Base-by-base conservation (phyloP, 2,888 invertebrate species). In the Perithous albicinctus region DNA sequence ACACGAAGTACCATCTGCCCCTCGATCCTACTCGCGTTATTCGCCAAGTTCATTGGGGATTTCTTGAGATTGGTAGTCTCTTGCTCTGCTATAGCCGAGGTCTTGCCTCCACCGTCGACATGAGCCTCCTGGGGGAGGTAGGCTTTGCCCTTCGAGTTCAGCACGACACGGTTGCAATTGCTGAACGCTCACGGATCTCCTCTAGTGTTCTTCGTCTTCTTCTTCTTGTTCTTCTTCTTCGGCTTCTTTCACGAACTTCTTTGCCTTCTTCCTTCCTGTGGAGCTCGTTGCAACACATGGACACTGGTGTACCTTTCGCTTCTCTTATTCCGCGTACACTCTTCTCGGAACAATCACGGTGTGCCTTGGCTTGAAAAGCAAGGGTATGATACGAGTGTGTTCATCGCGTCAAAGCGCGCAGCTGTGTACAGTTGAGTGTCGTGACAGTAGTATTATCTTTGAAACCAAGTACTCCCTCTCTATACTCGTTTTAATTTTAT, bases 341-440 rank as follows among this genome's bases (percentile, higher is more conserved):
- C 78, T 88, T 89, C 88, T 86, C 84, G 85, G 88, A 88, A 91
- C 88, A 90, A 91, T 89, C 90, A 88, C 88, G 87, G 69, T 85
- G 69, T 85, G 77, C 61, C 80, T 67, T 83, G 38, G 72, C 78
- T 70, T 54, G 74, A 76, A 86, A 87, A 86, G 86, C 88, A 84
- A 89, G 86, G 86, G 78, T 85, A 89, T 89, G 87, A 85, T 86
- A 61, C 78, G 78, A 75, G 51, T 72, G 66, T 70, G 41, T 74
- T 64, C 26, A 72, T 75, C 76, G 41, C 82, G 69, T 69, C 73
- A 70, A 80, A 72, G 82, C 63, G 82, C 63, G 87, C 87, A 88
- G 87, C 88, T 83, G 70, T 64, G 79, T 73, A 81, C 83, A 74
- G 73, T 38, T 23, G 63, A 63, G 23, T 20, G 23, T 38, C 41